These are phyloP conservation scores for Heliconius ismenius DNA, from an alignment of 2,888 invertebrate genomes.

Conservation along the genomic window DNA sequence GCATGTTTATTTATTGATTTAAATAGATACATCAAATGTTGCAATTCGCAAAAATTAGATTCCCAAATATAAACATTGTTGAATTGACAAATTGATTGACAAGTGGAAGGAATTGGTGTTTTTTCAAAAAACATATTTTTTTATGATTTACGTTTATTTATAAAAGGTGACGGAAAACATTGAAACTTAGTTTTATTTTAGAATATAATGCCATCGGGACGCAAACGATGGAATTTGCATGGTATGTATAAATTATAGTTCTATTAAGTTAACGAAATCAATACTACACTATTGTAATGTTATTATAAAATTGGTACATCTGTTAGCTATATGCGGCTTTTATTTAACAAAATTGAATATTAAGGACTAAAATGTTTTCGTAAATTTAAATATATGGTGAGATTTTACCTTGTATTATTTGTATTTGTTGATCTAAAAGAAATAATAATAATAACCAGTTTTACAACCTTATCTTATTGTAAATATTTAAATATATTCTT, in stretches of 20 bases:
- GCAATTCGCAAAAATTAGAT: conserved; percentile 35
- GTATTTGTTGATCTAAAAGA: background rate
- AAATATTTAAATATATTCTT: background rate
- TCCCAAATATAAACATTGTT: conserved; percentile 32
- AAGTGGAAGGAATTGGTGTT: conserved; percentile 36
- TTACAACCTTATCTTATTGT: conserved; percentile 4
- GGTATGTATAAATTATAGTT: conserved; percentile 73
- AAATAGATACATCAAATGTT: conserved; percentile 11
- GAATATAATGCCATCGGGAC: conserved; percentile 81
- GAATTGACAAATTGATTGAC: conserved; percentile 36
- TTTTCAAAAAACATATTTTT: conserved; percentile 27
- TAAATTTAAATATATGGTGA: conserved; percentile 8
- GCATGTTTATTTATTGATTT: background rate
- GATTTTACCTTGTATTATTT: conserved; percentile 27
- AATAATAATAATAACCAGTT: conserved; percentile 4
- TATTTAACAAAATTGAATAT: background rate
- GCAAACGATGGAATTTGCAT: conserved; percentile 89
- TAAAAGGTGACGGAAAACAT: background rate
- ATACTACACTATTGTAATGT: conserved; percentile 12
- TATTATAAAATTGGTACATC: background rate
- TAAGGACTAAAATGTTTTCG: too few species aligned
- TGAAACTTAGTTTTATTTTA: conserved; percentile 11
- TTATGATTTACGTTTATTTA: conserved; percentile 18
- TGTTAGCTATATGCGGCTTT: background rate
- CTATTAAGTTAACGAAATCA: conserved; percentile 17